Percentiles rank a stretch among this genome's conserved stretches.
Conservation (phyloP, 2,113 vertebrate genomes). For the Amphiprion ocellaris region DNA sequence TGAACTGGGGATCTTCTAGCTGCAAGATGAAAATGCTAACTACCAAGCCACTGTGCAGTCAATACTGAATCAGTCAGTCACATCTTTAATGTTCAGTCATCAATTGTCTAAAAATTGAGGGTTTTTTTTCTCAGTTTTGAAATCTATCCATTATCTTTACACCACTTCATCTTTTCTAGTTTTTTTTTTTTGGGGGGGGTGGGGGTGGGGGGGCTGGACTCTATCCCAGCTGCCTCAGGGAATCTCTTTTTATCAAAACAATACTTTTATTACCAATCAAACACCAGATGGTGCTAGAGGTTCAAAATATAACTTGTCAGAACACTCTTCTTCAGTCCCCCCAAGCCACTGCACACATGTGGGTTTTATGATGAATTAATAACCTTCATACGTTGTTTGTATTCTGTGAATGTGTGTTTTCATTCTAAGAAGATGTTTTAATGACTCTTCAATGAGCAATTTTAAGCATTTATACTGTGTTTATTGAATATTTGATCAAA, state of each 20-base stretch:
- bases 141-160: too few relatives aligned
- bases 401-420: neutral
- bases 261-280: neutral
- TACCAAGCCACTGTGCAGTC: too few relatives aligned
- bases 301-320: neutral
- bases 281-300: constrained; percentile 66
- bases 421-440: neutral
- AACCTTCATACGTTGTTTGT: neutral
- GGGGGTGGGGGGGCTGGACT: too few relatives aligned
- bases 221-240: too few relatives aligned
- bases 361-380: neutral
- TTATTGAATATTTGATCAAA: too few relatives aligned
- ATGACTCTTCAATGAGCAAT: neutral
- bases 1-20: too few relatives aligned
- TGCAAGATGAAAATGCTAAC: too few relatives aligned
- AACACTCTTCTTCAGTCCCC: neutral
- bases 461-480: neutral
- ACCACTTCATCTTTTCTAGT: too few relatives aligned
- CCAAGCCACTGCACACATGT: neutral
- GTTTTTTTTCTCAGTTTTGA: neutral
- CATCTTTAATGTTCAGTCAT: too few relatives aligned
- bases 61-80: too few relatives aligned
- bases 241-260: neutral
- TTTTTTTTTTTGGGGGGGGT: too few relatives aligned
- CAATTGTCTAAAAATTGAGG: too few relatives aligned